Percentiles rank a stretch among this genome's conserved stretches.
Conservation (phyloP, 2,888 invertebrate genomes). For the Strigamia maritima region DNA sequence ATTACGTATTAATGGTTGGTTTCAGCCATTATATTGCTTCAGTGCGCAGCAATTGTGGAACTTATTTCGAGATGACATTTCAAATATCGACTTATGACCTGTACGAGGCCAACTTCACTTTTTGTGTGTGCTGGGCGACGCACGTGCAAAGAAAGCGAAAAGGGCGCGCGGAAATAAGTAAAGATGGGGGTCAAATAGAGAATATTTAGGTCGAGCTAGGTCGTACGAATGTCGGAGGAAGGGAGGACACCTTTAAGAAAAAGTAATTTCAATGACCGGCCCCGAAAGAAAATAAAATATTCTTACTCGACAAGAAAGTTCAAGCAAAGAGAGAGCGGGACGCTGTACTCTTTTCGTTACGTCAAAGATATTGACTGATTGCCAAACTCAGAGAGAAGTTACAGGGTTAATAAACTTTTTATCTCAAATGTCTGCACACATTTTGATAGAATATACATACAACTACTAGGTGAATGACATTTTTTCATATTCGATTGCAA, state of each 20-base stretch:
- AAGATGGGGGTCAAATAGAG: constrained; percentile 20
- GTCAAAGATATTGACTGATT: background rate
- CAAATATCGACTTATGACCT: constrained; percentile 17
- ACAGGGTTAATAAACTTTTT: background rate
- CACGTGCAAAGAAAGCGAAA: constrained; percentile 31
- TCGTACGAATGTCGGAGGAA: background rate
- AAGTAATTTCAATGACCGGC: constrained; percentile 22
- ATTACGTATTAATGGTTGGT: background rate
- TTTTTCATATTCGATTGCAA: background rate
- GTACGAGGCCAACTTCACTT: background rate
- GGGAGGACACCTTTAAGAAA: constrained; percentile 17
- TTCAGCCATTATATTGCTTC: background rate
- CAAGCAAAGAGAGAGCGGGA: background rate
- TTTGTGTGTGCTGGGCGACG: background rate
- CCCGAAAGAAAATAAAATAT: background rate
- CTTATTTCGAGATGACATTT: constrained; percentile 21
- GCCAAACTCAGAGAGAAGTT: background rate
- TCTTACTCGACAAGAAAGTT: background rate
- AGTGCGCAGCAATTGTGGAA: background rate
- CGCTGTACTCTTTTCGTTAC: background rate
- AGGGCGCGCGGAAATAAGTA: background rate
- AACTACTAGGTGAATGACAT: background rate
- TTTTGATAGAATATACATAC: background rate
- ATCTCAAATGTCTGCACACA: background rate
- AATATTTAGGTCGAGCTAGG: constrained; percentile 21